A percentile compares a stretch with the other conserved stretches of the same genome.
Evolutionary conservation across 2,113 vertebrate genomes (phyloP).

Genomic region (Chloropsis hardwickii): DNA sequence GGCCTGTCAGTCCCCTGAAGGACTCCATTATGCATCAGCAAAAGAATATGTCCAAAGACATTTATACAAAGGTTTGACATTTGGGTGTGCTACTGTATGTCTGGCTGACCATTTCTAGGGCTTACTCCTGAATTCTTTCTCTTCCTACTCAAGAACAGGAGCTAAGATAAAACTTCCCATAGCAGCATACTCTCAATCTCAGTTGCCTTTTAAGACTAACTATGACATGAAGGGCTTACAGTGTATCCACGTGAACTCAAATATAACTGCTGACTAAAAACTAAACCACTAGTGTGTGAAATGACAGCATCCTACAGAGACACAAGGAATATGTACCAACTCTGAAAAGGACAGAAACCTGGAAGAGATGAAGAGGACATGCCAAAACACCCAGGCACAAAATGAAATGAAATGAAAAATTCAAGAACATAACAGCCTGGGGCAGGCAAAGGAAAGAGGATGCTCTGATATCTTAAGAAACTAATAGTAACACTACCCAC

Average conservation of each 20-base stretch:
- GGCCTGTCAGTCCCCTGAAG: background rate
- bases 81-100: too few relatives aligned
- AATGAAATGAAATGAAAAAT: background rate
- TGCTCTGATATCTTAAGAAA: background rate
- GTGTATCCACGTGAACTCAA: accelerated
- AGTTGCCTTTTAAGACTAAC: background rate
- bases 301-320: background rate
- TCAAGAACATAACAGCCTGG: background rate
- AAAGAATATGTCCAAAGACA: background rate
- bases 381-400: background rate
- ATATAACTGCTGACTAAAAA: background rate
- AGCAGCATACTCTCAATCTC: background rate
- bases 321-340: background rate
- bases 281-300: background rate
- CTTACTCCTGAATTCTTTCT: background rate
- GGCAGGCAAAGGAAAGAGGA: background rate
- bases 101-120: background rate
- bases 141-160: background rate
- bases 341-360: background rate
- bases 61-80: background rate
- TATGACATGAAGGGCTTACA: background rate
- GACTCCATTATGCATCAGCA: background rate
- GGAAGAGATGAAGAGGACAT: background rate
- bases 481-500: background rate
- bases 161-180: background rate